Conservation (phyloP, 1,140 invertebrate genomes). For the Macrobrachium rosenbergii region DNA sequence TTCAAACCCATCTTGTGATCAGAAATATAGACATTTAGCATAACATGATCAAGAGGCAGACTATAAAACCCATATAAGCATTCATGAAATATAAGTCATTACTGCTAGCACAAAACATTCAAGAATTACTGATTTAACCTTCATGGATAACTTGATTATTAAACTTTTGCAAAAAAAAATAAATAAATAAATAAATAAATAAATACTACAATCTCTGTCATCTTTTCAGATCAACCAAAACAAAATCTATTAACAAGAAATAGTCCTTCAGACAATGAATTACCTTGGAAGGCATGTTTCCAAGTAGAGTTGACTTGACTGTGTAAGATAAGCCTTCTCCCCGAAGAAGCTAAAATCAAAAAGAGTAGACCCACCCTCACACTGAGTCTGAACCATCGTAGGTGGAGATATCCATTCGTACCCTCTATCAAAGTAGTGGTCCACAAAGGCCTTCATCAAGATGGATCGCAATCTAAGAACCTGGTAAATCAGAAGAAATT, state of each 20-base stretch:
- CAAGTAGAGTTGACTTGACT: slow-evolving; percentile 98
- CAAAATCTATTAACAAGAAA: too few relatives aligned
- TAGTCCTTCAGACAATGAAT: neutral
- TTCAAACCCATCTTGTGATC: too few relatives aligned
- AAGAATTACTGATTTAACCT: too few relatives aligned
- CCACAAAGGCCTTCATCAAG: slow-evolving; percentile 91
- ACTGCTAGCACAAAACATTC: too few relatives aligned
- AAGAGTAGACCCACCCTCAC: slow-evolving; percentile 96
- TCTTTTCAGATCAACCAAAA: too few relatives aligned
- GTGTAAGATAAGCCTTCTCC: slow-evolving; percentile 93
- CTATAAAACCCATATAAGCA: too few relatives aligned
- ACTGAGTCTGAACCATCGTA: slow-evolving; percentile 85
- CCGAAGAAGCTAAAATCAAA: slow-evolving; percentile 78
- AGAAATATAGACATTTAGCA: too few relatives aligned
- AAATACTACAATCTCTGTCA: too few relatives aligned
- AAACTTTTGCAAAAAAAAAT: neutral
- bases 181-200: neutral
- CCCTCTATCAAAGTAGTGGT: slow-evolving; percentile 87
- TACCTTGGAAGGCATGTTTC: slow-evolving; percentile 92
- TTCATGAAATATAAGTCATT: too few relatives aligned
- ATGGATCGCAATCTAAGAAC: slow-evolving; percentile 91
- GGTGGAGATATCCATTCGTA: slow-evolving; percentile 97
- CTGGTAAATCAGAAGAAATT: slow-evolving; percentile 72
- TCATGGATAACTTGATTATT: too few relatives aligned
- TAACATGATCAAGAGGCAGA: too few relatives aligned